Percentiles rank a stretch among this genome's conserved stretches.
Conservation (phyloP, 2,888 invertebrate species). For the Isotomurus palustris region DNA sequence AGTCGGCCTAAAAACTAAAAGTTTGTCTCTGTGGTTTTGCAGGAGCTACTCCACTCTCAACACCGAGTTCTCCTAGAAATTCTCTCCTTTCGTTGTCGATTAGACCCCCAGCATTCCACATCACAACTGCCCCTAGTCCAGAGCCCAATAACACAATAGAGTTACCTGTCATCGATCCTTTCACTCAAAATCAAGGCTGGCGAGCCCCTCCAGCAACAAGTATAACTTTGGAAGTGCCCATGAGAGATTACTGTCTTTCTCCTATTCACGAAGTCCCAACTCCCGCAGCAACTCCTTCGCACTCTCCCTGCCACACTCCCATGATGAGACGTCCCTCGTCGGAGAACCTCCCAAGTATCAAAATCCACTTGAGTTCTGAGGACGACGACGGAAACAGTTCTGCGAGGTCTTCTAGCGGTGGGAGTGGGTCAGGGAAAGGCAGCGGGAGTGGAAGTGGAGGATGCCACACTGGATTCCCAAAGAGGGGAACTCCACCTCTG, state of each 20-base stretch:
- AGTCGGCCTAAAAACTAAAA: too few relatives aligned
- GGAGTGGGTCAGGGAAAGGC: too few relatives aligned
- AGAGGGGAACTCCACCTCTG: constrained; percentile 8
- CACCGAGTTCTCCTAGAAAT: constrained; percentile 61
- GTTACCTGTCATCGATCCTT: constrained; percentile 45
- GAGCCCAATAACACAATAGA: constrained; percentile 41
- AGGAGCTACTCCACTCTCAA: constrained; percentile 51
- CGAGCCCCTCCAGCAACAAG: constrained; percentile 67
- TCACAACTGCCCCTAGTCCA: constrained; percentile 28
- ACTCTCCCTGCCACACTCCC: constrained; percentile 64
- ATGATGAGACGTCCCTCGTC: constrained; percentile 51
- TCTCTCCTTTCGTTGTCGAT: constrained; percentile 56
- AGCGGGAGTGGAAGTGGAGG: background rate
- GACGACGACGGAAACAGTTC: too few relatives aligned
- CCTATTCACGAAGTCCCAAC: constrained; percentile 70
- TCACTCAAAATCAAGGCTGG: constrained; percentile 45
- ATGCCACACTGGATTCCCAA: constrained; percentile 5
- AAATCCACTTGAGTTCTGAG: constrained; percentile 40
- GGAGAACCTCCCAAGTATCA: constrained; percentile 32
- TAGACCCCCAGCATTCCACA: constrained; percentile 46
- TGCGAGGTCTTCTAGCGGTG: too few relatives aligned
- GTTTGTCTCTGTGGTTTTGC: too few relatives aligned
- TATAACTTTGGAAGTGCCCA: constrained; percentile 71
- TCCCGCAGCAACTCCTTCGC: constrained; percentile 60
- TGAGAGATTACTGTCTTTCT: constrained; percentile 64